Conservation (phyloP, 2,888 invertebrate genomes). For the Camptogramma bilineatum region DNA sequence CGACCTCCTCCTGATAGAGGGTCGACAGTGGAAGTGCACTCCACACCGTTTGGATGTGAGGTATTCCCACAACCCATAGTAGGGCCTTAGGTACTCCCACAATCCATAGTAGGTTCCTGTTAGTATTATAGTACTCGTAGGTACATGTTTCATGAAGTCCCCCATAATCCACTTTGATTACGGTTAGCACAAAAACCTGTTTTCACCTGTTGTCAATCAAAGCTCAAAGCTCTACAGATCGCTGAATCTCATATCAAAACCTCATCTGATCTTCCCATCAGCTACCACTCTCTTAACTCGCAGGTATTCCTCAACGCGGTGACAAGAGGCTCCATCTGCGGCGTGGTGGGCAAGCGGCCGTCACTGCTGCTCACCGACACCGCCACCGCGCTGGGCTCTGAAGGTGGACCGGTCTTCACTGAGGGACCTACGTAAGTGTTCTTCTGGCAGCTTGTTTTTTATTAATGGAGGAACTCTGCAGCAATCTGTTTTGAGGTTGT, state of each 20-base stretch:
- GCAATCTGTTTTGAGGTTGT: too few species aligned
- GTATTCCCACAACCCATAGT: conserved; percentile 44
- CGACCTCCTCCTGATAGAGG: conserved; percentile 70
- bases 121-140: too few species aligned
- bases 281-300: conserved; percentile 1
- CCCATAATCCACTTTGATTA: too few species aligned
- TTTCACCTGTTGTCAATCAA: too few species aligned
- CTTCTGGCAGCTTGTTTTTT: background rate
- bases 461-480: background rate
- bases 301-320: conserved; percentile 85
- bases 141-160: too few species aligned
- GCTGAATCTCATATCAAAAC: too few species aligned
- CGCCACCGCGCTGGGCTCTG: conserved; percentile 85
- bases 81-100: too few species aligned
- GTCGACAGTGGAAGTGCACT: conserved; percentile 69
- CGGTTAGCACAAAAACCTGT: too few species aligned
- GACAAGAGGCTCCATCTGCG: conserved; percentile 85
- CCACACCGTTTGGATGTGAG: conserved; percentile 80
- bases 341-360: conserved; percentile 79
- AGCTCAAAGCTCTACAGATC: too few species aligned
- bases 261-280: too few species aligned
- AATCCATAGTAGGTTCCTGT: too few species aligned
- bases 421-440: conserved; percentile 67
- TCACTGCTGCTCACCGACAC: conserved; percentile 86
- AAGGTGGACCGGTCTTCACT: conserved; percentile 86